Evolutionary conservation across 2,888 invertebrate genomes (phyloP), one percentile per base, ranked within the genome.

Genomic region (Steinernema carpocapsae): DNA sequence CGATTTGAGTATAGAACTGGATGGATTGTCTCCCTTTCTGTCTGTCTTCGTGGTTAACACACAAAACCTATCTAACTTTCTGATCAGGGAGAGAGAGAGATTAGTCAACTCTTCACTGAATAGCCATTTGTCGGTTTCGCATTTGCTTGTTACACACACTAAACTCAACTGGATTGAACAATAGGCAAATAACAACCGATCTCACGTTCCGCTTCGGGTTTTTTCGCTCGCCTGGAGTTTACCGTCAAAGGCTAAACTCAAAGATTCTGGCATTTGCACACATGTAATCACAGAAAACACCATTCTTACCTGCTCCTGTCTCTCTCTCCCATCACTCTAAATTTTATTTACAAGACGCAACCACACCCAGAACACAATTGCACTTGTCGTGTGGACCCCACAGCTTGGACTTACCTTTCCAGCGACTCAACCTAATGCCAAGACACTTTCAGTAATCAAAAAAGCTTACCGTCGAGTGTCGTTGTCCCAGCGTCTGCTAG

Each of bases 171-270:
- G 24, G 32, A 64, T 64, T 64, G 64, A 64, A 64, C 6, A 29
- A 32, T 29, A 64, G 17, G 17, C 6, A 64, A 17, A 32, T 1
- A 64, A 64, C 64, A 64, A 32, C 64, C 64, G 32, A 26, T 64
- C 64, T 64, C 64, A 64, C 64, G 64, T 64, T 64, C 17, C 17
- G 10, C 1, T 10, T 26, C n/a, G 22, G 1, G 29, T 10, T 64
- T 64, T 64, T 37, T 6, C 26, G 64, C 7, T 24, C 22, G 12
- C 32, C 17, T 32, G 64, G 64, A 64, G 64, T 64, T 64, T 32
- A 64, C 64, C 64, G 32, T 64, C 1, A 64, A 17, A 26, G 64
- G 64, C 64, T 64, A 64, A 64, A 64, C 64, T 64, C 64, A 26
- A 26, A 64, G 19, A 64, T 64, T 37, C 37, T 37, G 37, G 37